These are phyloP conservation scores for Eugnorisma glareosa DNA, from an alignment of 2,888 invertebrate genomes.

Conservation along the genomic window DNA sequence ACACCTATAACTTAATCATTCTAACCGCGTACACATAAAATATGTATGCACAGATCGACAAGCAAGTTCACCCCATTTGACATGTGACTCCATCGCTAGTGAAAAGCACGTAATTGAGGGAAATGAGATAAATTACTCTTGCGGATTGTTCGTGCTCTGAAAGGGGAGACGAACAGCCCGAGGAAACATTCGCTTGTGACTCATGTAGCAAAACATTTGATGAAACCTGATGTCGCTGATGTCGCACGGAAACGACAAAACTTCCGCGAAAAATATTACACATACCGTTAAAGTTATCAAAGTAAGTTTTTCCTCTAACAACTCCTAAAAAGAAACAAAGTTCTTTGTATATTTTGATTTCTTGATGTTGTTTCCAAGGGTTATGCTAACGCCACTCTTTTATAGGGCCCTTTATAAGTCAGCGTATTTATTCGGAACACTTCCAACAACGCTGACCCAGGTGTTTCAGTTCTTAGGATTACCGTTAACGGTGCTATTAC, in stretches of 20 bases:
- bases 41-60: conserved; percentile 75
- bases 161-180: conserved; percentile 70
- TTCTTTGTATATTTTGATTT: conserved; percentile 27
- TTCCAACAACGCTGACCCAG: conserved; percentile 71
- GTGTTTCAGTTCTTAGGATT: conserved; percentile 82
- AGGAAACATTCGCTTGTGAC: conserved; percentile 58
- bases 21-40: conserved; percentile 67
- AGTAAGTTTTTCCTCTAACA: conserved; percentile 29
- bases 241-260: conserved; percentile 49
- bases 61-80: conserved; percentile 80
- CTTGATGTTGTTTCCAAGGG: conserved; percentile 27
- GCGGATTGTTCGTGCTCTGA: conserved; percentile 76
- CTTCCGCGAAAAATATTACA: conserved; percentile 60
- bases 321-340: conserved; percentile 27
- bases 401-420: conserved; percentile 55
- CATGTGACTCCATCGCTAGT: conserved; percentile 78
- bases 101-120: conserved; percentile 87
- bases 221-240: conserved; percentile 55
- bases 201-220: conserved; percentile 63
- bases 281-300: conserved; percentile 40
- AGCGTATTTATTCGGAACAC: conserved; percentile 57
- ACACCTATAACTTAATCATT: conserved; percentile 59
- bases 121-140: conserved; percentile 87
- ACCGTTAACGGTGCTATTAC: conserved; percentile 83
- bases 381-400: conserved; percentile 22